These are phyloP conservation scores for Heliconius sara DNA, from an alignment of 2,888 invertebrate species.

Conservation along the genomic window DNA sequence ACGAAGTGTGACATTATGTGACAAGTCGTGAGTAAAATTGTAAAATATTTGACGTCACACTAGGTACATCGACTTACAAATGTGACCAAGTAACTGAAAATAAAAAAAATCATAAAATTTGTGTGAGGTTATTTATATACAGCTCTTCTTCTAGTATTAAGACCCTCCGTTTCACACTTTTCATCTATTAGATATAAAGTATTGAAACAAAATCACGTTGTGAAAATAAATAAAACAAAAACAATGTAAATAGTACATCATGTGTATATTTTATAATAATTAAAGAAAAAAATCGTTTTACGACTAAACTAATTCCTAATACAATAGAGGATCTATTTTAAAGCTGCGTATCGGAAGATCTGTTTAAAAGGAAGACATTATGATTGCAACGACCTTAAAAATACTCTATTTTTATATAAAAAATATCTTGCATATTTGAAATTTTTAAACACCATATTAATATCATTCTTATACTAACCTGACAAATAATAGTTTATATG, in stretches of 20 bases:
- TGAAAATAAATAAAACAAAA: neutral
- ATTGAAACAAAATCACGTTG: no score
- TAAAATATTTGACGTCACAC: no score
- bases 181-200: no score
- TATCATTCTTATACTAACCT: neutral
- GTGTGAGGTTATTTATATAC: no score
- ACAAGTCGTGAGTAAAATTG: no score
- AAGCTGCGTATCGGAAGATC: constrained; percentile 43
- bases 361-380: constrained; percentile 31
- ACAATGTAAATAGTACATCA: constrained; percentile 4
- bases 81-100: no score
- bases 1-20: no score
- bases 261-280: constrained; percentile 6
- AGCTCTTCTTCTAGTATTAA: no score
- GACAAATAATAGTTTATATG: neutral
- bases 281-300: constrained; percentile 25
- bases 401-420: neutral
- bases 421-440: neutral
- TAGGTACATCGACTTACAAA: no score
- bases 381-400: neutral
- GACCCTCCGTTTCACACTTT: no score
- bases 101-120: no score
- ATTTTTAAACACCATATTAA: neutral
- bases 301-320: constrained; percentile 18
- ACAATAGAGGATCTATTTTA: constrained; percentile 23